Conservation (phyloP, 2,797 vertebrate genomes). For the Anguilla anguilla region DNA sequence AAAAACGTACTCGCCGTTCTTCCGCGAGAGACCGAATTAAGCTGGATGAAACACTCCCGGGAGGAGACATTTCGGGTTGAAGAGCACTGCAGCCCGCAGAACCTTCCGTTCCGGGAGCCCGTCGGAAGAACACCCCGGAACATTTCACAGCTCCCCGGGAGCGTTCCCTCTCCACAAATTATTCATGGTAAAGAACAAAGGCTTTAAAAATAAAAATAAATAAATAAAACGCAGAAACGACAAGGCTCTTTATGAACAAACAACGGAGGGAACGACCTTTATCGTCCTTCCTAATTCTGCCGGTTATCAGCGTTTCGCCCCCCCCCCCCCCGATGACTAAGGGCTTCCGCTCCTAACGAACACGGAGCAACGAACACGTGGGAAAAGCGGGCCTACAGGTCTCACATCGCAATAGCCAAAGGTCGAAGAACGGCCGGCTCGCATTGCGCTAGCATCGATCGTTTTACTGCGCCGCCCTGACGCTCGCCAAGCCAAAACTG, state of each 20-base stretch:
- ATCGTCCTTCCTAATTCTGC: background rate
- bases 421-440: background rate
- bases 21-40: too few species aligned
- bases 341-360: background rate
- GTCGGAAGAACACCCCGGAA: background rate
- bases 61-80: too few species aligned
- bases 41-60: too few species aligned
- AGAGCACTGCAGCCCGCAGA: too few species aligned
- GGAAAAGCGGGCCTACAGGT: background rate
- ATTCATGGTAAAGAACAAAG: slow-evolving; percentile 46
- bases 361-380: background rate
- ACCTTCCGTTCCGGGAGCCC: background rate
- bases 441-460: background rate
- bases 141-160: background rate
- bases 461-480: background rate
- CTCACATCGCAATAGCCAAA: background rate
- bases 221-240: background rate
- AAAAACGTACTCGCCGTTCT: too few species aligned
- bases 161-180: slow-evolving; percentile 41
- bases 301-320: background rate
- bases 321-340: background rate
- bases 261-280: background rate
- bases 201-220: background rate
- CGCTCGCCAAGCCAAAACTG: background rate
- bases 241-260: background rate